A percentile compares a stretch with the other conserved stretches of the same genome.
Evolutionary conservation across 35 echinoderm and acorn worm species (phyloP).

Genomic region (Ophioderma brevispina): DNA sequence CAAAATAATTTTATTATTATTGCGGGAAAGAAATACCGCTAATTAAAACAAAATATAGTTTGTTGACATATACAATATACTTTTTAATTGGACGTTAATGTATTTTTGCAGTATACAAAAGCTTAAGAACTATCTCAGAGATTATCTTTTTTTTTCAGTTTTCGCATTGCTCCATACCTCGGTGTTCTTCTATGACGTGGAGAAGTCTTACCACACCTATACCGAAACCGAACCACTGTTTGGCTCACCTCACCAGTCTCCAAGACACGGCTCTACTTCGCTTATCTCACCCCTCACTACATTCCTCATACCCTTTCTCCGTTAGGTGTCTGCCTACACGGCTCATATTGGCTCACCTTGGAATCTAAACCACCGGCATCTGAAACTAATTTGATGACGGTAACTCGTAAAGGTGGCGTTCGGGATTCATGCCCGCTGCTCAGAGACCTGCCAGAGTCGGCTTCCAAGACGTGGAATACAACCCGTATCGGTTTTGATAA

Average conservation of each 20-base stretch:
- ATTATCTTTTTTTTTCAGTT: constrained; percentile 66
- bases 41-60: too few species aligned
- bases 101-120: too few species aligned
- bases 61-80: too few species aligned
- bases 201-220: background rate
- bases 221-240: constrained; percentile 22
- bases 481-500: constrained; percentile 81
- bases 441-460: constrained; percentile 67
- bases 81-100: too few species aligned
- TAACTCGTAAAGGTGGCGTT: background rate
- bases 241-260: background rate
- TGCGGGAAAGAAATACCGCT: too few species aligned
- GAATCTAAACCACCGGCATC: constrained; percentile 66
- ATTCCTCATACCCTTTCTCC: constrained; percentile 71
- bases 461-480: constrained; percentile 84
- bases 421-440: constrained; percentile 4
- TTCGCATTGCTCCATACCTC: constrained; percentile 78
- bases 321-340: constrained; percentile 92
- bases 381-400: background rate
- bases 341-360: constrained; percentile 80
- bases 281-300: constrained; percentile 59
- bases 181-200: constrained; percentile 45
- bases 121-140: too few species aligned
- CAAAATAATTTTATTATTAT: too few species aligned
- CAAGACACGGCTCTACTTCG: background rate